phyloP scores from a whole-genome alignment of 2,113 vertebrate species.

The Rissa tridactyla region DNA sequence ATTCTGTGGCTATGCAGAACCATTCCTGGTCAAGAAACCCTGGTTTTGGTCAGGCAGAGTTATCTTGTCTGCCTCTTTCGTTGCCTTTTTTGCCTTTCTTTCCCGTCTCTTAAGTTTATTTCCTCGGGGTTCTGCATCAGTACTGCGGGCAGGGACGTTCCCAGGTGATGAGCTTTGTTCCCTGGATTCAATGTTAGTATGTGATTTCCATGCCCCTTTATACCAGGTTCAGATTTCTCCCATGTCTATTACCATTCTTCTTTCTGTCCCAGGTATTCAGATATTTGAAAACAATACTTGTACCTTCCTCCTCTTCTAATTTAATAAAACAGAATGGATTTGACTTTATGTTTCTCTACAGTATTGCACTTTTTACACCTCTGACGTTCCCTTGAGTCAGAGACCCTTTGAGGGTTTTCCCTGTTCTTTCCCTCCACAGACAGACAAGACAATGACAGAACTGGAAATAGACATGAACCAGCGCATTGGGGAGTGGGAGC shows the following conservation, averaged over 20 bases:
- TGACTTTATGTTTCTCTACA: background rate
- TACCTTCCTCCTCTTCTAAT: background rate
- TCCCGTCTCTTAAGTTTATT: background rate
- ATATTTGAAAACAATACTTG: background rate
- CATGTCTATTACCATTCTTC: background rate
- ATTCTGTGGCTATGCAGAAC: background rate
- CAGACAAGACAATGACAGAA: conserved; percentile 97
- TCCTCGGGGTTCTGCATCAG: background rate
- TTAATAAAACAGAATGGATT: background rate
- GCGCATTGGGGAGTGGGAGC: conserved; percentile 97
- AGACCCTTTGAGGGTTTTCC: background rate
- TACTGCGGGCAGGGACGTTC: background rate
- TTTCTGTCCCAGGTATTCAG: background rate
- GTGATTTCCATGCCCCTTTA: background rate
- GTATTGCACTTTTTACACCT: background rate
- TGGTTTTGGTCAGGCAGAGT: background rate
- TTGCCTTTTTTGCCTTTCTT: background rate
- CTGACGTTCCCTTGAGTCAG: background rate
- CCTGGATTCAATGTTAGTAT: background rate
- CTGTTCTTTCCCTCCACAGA: conserved; percentile 73
- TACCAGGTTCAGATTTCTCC: background rate
- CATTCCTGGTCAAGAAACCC: background rate
- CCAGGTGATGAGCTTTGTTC: background rate
- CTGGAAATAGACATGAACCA: conserved; percentile 99
- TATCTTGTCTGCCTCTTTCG: background rate